phyloP scores from a whole-genome alignment of 2,888 invertebrate genomes.

The Phytoseiulus persimilis region DNA sequence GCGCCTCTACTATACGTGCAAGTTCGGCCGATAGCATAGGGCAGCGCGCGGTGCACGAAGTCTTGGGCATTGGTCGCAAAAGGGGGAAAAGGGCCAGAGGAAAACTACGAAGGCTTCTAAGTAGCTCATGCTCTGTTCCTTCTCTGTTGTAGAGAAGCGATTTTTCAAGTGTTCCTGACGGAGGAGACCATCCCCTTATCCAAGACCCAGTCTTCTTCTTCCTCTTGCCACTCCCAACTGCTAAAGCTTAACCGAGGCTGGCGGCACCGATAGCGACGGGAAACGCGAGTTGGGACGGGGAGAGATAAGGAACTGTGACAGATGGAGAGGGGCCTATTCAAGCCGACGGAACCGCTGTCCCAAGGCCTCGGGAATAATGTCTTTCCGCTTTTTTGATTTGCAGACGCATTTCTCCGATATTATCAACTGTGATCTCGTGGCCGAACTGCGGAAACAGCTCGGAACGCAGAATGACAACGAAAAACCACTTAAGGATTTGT shows the following conservation, averaged over 20 bases:
- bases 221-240: background rate
- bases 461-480: slow-evolving; percentile 7
- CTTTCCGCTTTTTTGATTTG: background rate
- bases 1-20: too few relatives aligned
- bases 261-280: background rate
- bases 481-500: slow-evolving; percentile 64
- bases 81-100: too few relatives aligned
- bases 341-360: background rate
- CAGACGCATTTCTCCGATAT: slow-evolving; percentile 30
- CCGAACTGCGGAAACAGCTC: slow-evolving; percentile 17
- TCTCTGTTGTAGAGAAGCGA: background rate
- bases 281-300: background rate
- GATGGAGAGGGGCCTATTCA: background rate
- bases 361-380: background rate
- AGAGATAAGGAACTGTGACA: background rate
- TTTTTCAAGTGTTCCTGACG: background rate
- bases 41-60: too few relatives aligned
- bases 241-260: background rate
- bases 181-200: background rate
- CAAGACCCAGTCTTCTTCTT: background rate
- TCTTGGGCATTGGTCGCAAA: too few relatives aligned
- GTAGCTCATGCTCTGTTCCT: too few relatives aligned
- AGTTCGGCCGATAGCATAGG: too few relatives aligned
- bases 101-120: background rate
- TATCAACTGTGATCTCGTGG: slow-evolving; percentile 30